Percentiles rank a stretch among this genome's conserved stretches.
phyloP scores from a whole-genome alignment of 2,888 invertebrate genomes.

The Diplazon laetatorius region DNA sequence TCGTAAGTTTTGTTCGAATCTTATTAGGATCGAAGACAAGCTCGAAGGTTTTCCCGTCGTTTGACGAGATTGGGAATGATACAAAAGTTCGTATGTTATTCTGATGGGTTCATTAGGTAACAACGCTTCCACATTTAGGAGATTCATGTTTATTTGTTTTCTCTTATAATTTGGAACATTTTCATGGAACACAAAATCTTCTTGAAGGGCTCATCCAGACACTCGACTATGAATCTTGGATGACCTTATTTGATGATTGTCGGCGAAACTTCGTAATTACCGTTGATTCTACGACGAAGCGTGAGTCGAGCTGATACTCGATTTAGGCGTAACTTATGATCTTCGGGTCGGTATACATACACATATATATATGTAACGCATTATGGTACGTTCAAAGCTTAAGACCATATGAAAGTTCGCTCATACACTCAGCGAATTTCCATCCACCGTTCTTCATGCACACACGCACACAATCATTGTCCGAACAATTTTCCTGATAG shows the following conservation, averaged over 20 bases:
- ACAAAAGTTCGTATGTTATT: constrained; percentile 31
- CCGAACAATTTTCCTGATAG: constrained; percentile 43
- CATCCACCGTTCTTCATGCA: not conserved
- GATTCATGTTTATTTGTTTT: not conserved
- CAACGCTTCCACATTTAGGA: not conserved
- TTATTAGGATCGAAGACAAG: constrained; percentile 5
- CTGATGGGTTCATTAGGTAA: not conserved
- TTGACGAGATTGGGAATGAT: constrained; percentile 61
- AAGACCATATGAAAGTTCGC: constrained; percentile 35
- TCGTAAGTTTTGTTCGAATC: not conserved
- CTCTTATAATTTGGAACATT: not conserved
- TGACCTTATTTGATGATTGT: no score
- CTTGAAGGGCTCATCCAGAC: not conserved
- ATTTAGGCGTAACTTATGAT: not conserved
- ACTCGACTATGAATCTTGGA: no score
- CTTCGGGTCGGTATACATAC: no score
- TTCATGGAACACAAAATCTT: not conserved
- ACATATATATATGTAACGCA: no score
- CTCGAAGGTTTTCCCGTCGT: constrained; percentile 17
- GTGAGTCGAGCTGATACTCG: not conserved
- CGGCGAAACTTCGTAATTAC: no score
- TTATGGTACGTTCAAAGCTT: not conserved
- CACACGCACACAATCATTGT: not conserved
- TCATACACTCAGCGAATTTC: constrained; percentile 24
- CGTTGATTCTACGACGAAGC: not conserved